Evolutionary conservation across 1,140 invertebrate genomes (phyloP).

Genomic region (Neodiprion pinetum): DNA sequence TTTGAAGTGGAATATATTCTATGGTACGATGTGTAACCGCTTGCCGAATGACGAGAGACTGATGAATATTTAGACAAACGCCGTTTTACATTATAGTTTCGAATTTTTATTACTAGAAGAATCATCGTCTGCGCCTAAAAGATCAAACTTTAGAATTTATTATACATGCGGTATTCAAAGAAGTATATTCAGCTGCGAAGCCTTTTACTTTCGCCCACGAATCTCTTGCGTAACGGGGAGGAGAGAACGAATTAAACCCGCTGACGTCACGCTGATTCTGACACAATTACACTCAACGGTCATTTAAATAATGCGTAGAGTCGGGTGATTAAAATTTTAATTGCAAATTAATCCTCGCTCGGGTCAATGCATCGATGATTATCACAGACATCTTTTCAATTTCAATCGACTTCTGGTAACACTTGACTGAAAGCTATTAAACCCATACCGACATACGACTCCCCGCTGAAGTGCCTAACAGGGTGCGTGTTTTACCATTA

Average conservation of each 20-base stretch:
- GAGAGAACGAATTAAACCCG: not conserved
- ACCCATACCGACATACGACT: not conserved
- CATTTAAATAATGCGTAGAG: not conserved
- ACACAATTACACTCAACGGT: not conserved
- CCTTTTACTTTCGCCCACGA: too few relatives aligned
- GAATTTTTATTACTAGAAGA: too few relatives aligned
- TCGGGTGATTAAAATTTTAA: constrained; percentile 12
- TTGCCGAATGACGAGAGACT: too few relatives aligned
- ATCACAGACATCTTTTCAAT: not conserved
- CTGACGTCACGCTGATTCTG: not conserved
- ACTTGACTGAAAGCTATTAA: not conserved
- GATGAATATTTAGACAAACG: too few relatives aligned
- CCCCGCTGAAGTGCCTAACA: not conserved
- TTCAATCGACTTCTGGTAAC: not conserved
- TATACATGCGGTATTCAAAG: too few relatives aligned
- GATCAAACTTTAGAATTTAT: too few relatives aligned
- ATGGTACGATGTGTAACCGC: too few relatives aligned
- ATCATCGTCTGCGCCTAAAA: too few relatives aligned
- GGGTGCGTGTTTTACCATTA: not conserved
- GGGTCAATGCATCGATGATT: not conserved
- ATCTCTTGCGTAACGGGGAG: too few relatives aligned
- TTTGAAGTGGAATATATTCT: too few relatives aligned
- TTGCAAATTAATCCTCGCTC: constrained; percentile 11
- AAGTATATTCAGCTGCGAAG: too few relatives aligned
- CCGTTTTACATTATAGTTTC: too few relatives aligned